Base-by-base conservation (phyloP, 2,113 vertebrate genomes). In the Tinamus guttatus region DNA sequence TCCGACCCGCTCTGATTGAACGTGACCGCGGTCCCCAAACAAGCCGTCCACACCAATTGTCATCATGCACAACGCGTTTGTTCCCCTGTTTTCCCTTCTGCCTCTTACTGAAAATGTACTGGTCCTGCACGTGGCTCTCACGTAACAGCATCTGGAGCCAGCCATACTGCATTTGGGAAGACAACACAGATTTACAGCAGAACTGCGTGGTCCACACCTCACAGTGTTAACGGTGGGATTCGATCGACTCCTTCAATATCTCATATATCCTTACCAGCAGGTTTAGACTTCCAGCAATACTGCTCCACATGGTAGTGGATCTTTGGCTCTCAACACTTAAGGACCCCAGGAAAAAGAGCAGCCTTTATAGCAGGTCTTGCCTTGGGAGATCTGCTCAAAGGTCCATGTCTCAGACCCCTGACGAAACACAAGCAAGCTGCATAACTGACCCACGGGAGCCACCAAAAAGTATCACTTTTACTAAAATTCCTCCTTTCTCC, bases 31-130 rank as follows among this genome's bases (percentile, higher is more conserved):
- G 63, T 51, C 4, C 73, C 71, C 89, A 65, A 5, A 34, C 8
- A 36, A 85, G 62, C 38, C 0, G 0, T 38, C 70, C 83, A 13
- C 69, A 54, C 2, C n/a, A 13, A 13, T 0, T 3, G 69, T 56
- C 13, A 1, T 10, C 82, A 1, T 7, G 10, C 45, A 64, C 2
- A 0, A 24, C 0, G 0, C 11, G 8, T 70, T 62, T 8, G 2
- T 21, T 60, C 9, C 75, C 25, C 52, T 60, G 32, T n/a, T 54
- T 24, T 68, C 38, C 70, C 74, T 13, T 30, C 78, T 76, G 83
- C 45, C 73, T 62, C 81, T 32, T 22, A 41, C 60, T 93, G 64
- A 2, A 81, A 64, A 47, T 3, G n/a, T 22, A 28, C 64, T 70
- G 75, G 78, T 67, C 16, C 63, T 69, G 90, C 67, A 14, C 21